Conservation (phyloP, 2,888 invertebrate species). For the Meliscaeva auricollis region DNA sequence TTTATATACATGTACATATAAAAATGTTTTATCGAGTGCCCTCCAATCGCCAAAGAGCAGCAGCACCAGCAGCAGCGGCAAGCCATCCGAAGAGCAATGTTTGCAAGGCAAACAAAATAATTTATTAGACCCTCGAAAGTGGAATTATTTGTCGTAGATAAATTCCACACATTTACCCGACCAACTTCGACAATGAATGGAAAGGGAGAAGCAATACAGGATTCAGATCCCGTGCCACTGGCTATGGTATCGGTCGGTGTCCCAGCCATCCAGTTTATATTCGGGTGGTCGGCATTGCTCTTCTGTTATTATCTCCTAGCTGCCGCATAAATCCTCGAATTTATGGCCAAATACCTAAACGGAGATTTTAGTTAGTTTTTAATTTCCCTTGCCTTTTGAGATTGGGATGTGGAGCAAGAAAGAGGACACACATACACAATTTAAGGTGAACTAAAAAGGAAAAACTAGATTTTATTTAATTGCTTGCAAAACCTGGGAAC, state of each 20-base stretch:
- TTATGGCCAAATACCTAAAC: slow-evolving; percentile 63
- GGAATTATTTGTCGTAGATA: slow-evolving; percentile 75
- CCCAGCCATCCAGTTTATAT: slow-evolving; percentile 44
- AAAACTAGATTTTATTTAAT: slow-evolving; percentile 53
- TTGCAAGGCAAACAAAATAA: slow-evolving; percentile 69
- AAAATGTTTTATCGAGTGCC: slow-evolving; percentile 50
- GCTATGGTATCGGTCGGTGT: not conserved
- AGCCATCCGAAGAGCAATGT: slow-evolving; percentile 57
- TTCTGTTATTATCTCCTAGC: slow-evolving; percentile 65
- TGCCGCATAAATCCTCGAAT: slow-evolving; percentile 70
- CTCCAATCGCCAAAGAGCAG: slow-evolving; percentile 49
- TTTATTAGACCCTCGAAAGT: slow-evolving; percentile 72
- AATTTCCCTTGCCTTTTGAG: slow-evolving; percentile 61
- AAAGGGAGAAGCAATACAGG: slow-evolving; percentile 22
- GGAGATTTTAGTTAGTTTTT: slow-evolving; percentile 64
- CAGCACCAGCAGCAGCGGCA: slow-evolving; percentile 38
- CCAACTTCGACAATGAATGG: slow-evolving; percentile 52
- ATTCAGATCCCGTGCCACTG: slow-evolving; percentile 7
- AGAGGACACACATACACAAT: slow-evolving; percentile 14
- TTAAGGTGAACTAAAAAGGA: slow-evolving; percentile 1
- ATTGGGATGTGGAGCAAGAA: not conserved
- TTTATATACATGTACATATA: slow-evolving; percentile 24
- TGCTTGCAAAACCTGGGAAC: not conserved
- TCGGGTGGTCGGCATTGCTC: slow-evolving; percentile 52
- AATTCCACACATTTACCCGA: slow-evolving; percentile 54